Evolutionary conservation across 1,140 invertebrate species (phyloP).

Genomic region (Temnothorax longispinosus): DNA sequence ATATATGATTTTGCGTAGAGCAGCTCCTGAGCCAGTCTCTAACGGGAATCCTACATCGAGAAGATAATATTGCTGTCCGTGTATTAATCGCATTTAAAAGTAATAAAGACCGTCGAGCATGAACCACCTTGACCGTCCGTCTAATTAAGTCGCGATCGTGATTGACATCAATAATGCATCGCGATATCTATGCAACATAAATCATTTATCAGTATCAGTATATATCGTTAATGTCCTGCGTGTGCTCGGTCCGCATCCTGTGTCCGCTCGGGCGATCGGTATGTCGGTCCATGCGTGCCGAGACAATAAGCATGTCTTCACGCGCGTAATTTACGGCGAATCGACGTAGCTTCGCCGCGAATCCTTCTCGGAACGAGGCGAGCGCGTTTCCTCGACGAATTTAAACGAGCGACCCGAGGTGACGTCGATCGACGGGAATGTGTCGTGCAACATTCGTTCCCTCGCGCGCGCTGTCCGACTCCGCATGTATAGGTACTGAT

Average conservation of each 20-base stretch:
- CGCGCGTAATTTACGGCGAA: conserved; percentile 22
- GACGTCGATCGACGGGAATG: conserved; percentile 51
- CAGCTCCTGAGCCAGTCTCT: neutral
- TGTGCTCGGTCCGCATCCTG: neutral
- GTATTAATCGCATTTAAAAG: neutral
- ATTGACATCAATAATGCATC: conserved; percentile 2
- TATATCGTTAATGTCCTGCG: conserved; percentile 3
- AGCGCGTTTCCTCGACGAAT: conserved; percentile 54
- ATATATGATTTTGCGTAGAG: neutral
- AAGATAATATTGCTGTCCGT: neutral
- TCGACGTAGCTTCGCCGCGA: neutral
- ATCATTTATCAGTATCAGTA: neutral
- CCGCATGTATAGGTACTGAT: neutral
- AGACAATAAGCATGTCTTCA: conserved; percentile 37
- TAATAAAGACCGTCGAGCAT: neutral
- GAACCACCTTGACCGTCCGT: neutral
- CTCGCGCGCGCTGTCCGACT: neutral
- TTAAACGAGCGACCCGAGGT: conserved; percentile 49
- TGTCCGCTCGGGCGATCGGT: conserved; percentile 14
- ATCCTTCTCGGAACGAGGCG: neutral
- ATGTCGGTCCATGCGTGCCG: conserved; percentile 55
- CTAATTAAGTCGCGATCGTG: neutral
- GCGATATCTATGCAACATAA: neutral
- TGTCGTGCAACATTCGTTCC: conserved; percentile 51
- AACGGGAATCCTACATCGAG: neutral